Conservation (phyloP, 92 coral and sea anemone genomes). For the Ricordea florida region DNA sequence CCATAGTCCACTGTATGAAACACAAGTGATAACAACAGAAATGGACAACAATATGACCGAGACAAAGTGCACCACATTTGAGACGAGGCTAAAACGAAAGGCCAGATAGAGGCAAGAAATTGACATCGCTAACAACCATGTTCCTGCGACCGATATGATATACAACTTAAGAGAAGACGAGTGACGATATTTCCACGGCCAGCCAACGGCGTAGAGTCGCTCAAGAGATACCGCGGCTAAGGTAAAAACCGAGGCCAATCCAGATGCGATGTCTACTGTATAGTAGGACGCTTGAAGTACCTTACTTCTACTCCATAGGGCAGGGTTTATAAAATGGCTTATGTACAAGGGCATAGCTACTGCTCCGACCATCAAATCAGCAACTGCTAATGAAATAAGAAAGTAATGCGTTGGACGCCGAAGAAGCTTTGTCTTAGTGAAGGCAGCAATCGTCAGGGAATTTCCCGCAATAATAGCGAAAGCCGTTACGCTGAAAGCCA, state of each 20-base stretch:
- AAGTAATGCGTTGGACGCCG: conserved; percentile 43
- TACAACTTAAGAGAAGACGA: conserved; percentile 1
- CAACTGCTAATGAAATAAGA: conserved; percentile 53
- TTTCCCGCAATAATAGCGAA: conserved; percentile 48
- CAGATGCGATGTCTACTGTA: conserved; percentile 49
- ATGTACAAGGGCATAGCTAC: conserved; percentile 48
- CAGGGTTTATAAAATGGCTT: conserved; percentile 14
- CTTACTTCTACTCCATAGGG: neutral
- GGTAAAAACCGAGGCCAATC: conserved; percentile 54
- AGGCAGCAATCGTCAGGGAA: conserved; percentile 40
- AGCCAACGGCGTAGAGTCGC: conserved; percentile 50
- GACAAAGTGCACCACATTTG: conserved; percentile 12
- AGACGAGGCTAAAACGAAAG: neutral
- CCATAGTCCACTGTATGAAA: conserved; percentile 1
- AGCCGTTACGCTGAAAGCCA: conserved; percentile 39
- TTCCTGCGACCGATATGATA: conserved; percentile 3
- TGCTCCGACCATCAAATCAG: conserved; percentile 61
- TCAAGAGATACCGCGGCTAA: conserved; percentile 44
- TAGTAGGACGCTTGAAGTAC: conserved; percentile 18
- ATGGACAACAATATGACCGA: conserved; percentile 18
- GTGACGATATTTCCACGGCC: conserved; percentile 50
- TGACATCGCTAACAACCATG: conserved; percentile 38
- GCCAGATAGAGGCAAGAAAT: neutral
- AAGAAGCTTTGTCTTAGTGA: conserved; percentile 28
- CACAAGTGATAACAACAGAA: neutral